phyloP scores from a whole-genome alignment of 2,888 invertebrate genomes.

The Uloborus plumipes region DNA sequence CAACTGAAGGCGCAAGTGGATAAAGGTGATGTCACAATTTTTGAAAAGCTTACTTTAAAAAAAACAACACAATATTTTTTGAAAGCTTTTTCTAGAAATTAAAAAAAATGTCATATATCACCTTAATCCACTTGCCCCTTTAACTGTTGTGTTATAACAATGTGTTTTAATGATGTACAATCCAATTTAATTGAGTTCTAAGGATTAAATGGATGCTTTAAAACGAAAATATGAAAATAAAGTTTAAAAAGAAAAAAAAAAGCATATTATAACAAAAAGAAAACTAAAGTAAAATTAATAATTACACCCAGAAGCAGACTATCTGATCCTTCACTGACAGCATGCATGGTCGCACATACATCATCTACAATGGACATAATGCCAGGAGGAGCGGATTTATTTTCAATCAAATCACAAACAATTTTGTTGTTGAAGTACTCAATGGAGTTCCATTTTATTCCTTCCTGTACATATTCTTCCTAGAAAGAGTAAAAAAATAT shows the following conservation, averaged over 20 bases:
- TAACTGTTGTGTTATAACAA: too few relatives aligned
- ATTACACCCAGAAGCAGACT: slow-evolving; percentile 71
- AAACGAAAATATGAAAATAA: neutral
- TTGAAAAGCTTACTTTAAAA: too few relatives aligned
- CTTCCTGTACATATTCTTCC: slow-evolving; percentile 80
- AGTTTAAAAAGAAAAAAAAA: neutral
- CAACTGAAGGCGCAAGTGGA: too few relatives aligned
- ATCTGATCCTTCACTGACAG: slow-evolving; percentile 78
- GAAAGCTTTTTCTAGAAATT: too few relatives aligned
- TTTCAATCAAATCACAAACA: slow-evolving; percentile 80
- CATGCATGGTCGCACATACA: slow-evolving; percentile 80
- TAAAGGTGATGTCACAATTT: too few relatives aligned
- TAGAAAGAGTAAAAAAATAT: slow-evolving; percentile 68
- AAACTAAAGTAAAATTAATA: neutral
- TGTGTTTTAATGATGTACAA: too few relatives aligned
- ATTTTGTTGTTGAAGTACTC: slow-evolving; percentile 81
- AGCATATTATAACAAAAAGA: neutral
- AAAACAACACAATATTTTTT: too few relatives aligned
- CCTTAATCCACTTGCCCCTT: too few relatives aligned
- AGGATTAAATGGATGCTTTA: too few relatives aligned
- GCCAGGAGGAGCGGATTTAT: slow-evolving; percentile 77
- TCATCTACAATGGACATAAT: slow-evolving; percentile 79
- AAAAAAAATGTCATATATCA: too few relatives aligned
- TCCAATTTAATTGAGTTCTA: too few relatives aligned
- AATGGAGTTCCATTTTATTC: slow-evolving; percentile 79